Conservation (phyloP, 2,113 vertebrate genomes). For the Carassius auratus region DNA sequence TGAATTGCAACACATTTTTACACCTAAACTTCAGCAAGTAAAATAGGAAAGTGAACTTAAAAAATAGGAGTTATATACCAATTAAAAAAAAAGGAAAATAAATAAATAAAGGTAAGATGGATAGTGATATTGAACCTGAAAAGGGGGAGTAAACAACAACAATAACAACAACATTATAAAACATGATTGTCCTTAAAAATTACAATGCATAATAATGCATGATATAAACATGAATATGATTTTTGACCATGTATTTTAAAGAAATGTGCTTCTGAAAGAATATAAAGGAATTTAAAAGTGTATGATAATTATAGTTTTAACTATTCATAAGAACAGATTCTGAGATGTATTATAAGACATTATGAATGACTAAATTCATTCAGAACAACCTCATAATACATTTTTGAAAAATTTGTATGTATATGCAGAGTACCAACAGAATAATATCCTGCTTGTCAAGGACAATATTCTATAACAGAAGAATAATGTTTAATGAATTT, state of each 20-base stretch:
- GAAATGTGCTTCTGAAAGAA: not conserved
- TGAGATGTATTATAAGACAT: not conserved
- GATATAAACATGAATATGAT: not conserved
- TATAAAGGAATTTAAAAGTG: not conserved
- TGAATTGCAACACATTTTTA: too few relatives aligned
- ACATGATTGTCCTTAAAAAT: not conserved
- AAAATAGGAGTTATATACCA: too few relatives aligned
- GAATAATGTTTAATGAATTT: conserved; percentile 10
- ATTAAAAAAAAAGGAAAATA: too few relatives aligned
- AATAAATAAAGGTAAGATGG: too few relatives aligned
- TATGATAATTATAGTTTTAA: not conserved
- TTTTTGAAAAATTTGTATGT: not conserved
- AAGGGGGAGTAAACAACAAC: not conserved
- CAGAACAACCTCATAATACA: not conserved
- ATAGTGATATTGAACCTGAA: not conserved
- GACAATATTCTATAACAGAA: not conserved
- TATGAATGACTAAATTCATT: not conserved
- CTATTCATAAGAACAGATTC: not conserved
- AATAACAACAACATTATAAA: too few relatives aligned
- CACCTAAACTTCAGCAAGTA: too few relatives aligned
- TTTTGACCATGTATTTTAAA: not conserved
- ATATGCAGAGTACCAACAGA: not conserved
- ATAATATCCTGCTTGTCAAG: not conserved
- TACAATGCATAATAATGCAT: not conserved
- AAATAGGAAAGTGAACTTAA: too few relatives aligned